Conservation (phyloP, 2,888 invertebrate species). For the Melangyna quadrimaculata region DNA sequence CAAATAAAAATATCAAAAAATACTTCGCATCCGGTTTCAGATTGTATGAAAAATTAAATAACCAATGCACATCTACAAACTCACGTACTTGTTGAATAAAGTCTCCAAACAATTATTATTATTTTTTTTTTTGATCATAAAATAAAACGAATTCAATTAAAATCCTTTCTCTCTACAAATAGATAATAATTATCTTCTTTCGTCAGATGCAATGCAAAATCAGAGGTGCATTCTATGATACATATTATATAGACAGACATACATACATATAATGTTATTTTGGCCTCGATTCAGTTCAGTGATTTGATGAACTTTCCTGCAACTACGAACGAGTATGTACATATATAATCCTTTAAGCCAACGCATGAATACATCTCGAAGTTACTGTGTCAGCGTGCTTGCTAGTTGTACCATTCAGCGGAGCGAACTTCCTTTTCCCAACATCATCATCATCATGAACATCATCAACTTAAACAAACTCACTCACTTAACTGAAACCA, state of each 20-base stretch:
- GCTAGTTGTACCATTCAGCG: conserved; percentile 5
- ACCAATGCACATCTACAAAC: neutral
- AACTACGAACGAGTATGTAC: conserved; percentile 15
- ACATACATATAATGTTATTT: neutral
- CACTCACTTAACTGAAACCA: conserved; percentile 17
- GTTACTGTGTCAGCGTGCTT: conserved; percentile 51
- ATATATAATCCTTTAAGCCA: conserved; percentile 41
- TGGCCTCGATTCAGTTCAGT: conserved; percentile 64
- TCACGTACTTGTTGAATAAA: neutral
- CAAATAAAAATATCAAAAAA: neutral
- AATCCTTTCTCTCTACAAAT: conserved; percentile 19
- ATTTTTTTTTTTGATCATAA: neutral
- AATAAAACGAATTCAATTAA: conserved; percentile 32
- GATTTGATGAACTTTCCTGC: conserved; percentile 56
- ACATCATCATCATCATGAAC: neutral
- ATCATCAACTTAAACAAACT: neutral
- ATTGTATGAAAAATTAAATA: neutral
- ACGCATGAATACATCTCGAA: conserved; percentile 57
- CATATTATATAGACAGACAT: neutral
- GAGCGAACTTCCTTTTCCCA: conserved; percentile 41
- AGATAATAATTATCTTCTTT: conserved; percentile 22
- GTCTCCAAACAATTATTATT: neutral
- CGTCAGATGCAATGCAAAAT: neutral
- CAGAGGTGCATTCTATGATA: neutral
- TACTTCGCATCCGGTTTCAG: neutral